These are phyloP conservation scores for Porites lutea DNA, from an alignment of 64 coral and sea anemone genomes.

Conservation along the genomic window DNA sequence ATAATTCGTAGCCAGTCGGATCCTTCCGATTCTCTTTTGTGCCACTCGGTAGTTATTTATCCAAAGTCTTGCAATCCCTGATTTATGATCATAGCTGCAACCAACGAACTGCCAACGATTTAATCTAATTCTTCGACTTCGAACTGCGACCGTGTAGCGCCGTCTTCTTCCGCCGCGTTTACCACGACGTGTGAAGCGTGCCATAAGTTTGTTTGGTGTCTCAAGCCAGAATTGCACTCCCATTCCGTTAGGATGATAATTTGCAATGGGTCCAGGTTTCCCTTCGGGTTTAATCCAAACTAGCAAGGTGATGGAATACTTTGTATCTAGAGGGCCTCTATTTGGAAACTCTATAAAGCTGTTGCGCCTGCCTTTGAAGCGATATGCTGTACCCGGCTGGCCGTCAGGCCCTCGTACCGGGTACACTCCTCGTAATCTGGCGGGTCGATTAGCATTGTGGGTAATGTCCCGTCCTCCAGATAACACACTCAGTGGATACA, in stretches of 20 bases:
- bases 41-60: constrained; percentile 57
- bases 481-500: constrained; percentile 69
- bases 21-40: constrained; percentile 22
- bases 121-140: background rate
- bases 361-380: constrained; percentile 69
- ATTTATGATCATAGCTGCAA: constrained; percentile 60
- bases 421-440: constrained; percentile 43
- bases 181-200: constrained; percentile 59
- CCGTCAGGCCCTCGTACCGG: constrained; percentile 61
- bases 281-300: constrained; percentile 77
- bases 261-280: constrained; percentile 77
- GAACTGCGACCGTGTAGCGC: constrained; percentile 15
- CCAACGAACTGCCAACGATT: constrained; percentile 73
- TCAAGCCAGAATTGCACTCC: constrained; percentile 71
- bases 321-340: constrained; percentile 67
- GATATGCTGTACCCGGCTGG: constrained; percentile 46
- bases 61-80: constrained; percentile 63
- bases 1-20: constrained; percentile 82
- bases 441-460: constrained; percentile 55
- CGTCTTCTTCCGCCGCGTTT: constrained; percentile 48
- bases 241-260: constrained; percentile 90
- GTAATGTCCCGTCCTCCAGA: constrained; percentile 58
- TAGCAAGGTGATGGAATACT: constrained; percentile 84
- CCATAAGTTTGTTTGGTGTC: constrained; percentile 26
- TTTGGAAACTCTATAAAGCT: constrained; percentile 83